A percentile compares a stretch with the other conserved stretches of the same genome.
Conservation (phyloP, 1,140 invertebrate genomes). For the Zaprionus gabonicus region DNA sequence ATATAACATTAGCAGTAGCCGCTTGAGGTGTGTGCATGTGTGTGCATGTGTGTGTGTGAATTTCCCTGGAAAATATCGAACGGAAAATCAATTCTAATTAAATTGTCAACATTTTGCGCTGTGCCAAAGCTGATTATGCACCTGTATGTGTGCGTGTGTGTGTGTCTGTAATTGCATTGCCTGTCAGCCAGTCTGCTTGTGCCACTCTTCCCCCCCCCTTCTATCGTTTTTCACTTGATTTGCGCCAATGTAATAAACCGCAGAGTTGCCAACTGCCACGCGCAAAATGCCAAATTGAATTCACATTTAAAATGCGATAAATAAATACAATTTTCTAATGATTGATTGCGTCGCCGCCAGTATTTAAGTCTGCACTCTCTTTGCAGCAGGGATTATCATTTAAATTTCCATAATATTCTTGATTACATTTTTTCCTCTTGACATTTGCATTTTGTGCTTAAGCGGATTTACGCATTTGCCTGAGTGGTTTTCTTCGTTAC, state of each 20-base stretch:
- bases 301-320: constrained; percentile 56
- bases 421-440: neutral
- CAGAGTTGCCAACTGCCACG: constrained; percentile 34
- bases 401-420: neutral
- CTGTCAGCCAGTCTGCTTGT: constrained; percentile 10
- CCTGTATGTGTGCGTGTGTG: constrained; percentile 30
- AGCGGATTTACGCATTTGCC: neutral
- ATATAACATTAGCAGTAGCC: constrained; percentile 48
- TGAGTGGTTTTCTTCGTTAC: neutral
- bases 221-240: constrained; percentile 63
- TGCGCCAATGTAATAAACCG: constrained; percentile 45
- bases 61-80: constrained; percentile 82
- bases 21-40: constrained; percentile 23
- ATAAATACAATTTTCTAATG: constrained; percentile 23
- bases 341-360: neutral
- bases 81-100: constrained; percentile 83
- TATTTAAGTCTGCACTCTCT: neutral
- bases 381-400: neutral
- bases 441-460: constrained; percentile 13
- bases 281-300: constrained; percentile 61
- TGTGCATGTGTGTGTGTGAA: constrained; percentile 54
- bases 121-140: constrained; percentile 68
- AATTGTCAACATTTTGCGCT: constrained; percentile 72
- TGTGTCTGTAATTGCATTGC: constrained; percentile 59
- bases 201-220: neutral